Conservation (phyloP, 37 sponge, comb jelly and placozoan genomes). For the Crambe crambe region DNA sequence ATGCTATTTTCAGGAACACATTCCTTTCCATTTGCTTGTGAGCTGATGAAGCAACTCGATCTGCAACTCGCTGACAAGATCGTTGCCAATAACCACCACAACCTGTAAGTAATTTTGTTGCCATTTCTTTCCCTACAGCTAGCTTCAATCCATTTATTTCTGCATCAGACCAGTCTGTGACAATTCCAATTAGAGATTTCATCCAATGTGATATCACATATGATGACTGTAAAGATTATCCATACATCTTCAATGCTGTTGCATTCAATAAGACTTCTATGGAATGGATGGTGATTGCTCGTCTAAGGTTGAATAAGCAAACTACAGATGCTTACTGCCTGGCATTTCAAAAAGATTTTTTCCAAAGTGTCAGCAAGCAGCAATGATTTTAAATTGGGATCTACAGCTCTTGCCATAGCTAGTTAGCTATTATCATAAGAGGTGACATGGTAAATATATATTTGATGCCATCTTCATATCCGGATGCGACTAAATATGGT, state of each 20-base stretch:
- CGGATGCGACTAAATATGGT: no score
- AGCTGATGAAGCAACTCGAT: neutral
- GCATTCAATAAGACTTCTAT: constrained; percentile 15
- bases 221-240: constrained; percentile 18
- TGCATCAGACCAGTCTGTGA: no score
- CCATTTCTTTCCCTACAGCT: constrained; percentile 23
- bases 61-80: constrained; percentile 37
- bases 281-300: constrained; percentile 25
- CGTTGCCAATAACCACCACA: constrained; percentile 33
- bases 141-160: no score
- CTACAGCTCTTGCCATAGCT: no score
- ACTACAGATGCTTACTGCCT: constrained; percentile 17
- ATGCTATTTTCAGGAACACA: no score
- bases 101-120: constrained; percentile 32
- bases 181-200: constrained; percentile 1
- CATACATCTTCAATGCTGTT: constrained; percentile 24
- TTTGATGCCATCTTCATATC: no score
- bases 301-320: constrained; percentile 20
- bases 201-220: constrained; percentile 36
- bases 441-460: no score
- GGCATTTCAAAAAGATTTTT: constrained; percentile 12
- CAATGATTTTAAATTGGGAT: no score
- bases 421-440: no score
- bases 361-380: no score
- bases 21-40: no score